Evolutionary conservation across 2,797 vertebrate genomes (phyloP).

Genomic region (Taeniopygia guttata): DNA sequence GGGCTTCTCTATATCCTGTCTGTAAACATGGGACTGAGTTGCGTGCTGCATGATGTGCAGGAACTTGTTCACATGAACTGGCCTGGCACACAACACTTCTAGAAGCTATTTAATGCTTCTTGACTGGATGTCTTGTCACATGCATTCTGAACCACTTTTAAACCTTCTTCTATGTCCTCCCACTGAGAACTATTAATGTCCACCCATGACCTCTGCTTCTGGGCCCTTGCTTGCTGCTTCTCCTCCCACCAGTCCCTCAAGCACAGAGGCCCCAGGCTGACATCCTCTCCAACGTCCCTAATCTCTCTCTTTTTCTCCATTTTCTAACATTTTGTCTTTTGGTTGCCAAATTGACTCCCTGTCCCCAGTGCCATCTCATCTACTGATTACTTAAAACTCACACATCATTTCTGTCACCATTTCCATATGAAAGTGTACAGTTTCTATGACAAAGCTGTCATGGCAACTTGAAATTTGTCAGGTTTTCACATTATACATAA

Average conservation of each 20-base stretch:
- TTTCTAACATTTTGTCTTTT: background rate
- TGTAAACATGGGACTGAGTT: background rate
- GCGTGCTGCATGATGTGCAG: background rate
- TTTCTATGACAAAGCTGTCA: slow-evolving; percentile 39
- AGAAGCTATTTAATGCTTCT: background rate
- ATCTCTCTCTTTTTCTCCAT: background rate
- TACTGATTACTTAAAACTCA: background rate
- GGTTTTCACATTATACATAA: slow-evolving; percentile 2
- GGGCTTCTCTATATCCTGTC: background rate
- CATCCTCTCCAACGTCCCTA: background rate
- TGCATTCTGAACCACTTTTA: background rate
- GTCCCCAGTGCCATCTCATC: background rate
- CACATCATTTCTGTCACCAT: background rate
- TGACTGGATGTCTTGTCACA: background rate
- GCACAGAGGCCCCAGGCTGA: background rate
- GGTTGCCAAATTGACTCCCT: background rate
- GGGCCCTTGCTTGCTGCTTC: background rate
- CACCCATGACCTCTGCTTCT: background rate
- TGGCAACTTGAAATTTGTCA: slow-evolving; percentile 18
- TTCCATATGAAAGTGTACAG: background rate
- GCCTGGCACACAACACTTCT: background rate
- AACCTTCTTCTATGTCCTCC: background rate
- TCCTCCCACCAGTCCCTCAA: background rate
- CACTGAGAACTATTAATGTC: background rate
- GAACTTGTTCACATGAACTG: background rate